Conservation (phyloP, 2,113 vertebrate genomes). For the Mormyrus iriodes region DNA sequence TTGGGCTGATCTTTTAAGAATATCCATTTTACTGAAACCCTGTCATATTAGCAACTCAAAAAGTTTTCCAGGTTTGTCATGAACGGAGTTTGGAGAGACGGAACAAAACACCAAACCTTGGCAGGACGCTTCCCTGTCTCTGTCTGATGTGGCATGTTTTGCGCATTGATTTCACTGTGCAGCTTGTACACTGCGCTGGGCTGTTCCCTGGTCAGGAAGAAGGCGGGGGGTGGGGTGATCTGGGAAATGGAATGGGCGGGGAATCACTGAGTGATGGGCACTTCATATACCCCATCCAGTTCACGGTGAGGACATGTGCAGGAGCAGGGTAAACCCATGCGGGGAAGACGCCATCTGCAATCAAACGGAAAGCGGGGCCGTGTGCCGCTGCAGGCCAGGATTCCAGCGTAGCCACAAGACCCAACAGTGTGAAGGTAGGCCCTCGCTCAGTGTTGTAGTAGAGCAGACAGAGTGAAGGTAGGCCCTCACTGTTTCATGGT, state of each 20-base stretch:
- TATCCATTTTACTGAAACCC: background rate
- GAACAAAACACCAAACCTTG: background rate
- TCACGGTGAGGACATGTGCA: constrained; percentile 60
- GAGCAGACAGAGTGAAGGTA: background rate
- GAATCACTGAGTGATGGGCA: background rate
- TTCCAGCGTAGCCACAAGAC: constrained; percentile 72
- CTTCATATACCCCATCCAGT: constrained; percentile 39
- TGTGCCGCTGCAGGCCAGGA: constrained; percentile 75
- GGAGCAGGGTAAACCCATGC: constrained; percentile 66
- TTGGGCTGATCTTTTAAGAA: background rate
- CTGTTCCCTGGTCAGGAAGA: background rate
- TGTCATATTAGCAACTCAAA: background rate
- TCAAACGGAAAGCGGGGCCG: constrained; percentile 62
- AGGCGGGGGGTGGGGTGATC: background rate
- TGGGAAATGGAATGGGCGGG: background rate
- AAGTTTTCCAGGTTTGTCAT: background rate
- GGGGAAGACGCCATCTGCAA: constrained; percentile 77
- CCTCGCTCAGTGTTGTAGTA: background rate
- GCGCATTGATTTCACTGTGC: background rate
- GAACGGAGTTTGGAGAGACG: background rate
- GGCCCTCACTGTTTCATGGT: background rate
- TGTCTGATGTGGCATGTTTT: background rate
- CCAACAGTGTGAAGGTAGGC: constrained; percentile 73
- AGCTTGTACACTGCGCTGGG: background rate
- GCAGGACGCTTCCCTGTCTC: background rate